phyloP scores from a whole-genome alignment of 2,888 invertebrate species.

The Onchidella celtica region DNA sequence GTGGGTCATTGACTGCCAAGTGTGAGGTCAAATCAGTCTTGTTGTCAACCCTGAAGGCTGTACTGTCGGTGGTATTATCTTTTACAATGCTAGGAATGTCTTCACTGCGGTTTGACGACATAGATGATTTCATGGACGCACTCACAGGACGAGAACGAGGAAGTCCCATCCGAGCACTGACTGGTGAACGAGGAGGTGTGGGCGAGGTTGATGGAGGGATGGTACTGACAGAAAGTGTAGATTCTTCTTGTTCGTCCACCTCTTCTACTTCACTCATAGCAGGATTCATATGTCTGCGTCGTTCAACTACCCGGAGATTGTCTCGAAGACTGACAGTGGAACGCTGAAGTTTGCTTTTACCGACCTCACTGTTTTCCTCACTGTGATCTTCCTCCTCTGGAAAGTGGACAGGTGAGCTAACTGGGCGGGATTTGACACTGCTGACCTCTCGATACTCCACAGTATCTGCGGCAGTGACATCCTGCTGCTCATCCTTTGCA shows the following conservation, averaged over 20 bases:
- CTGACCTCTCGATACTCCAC: neutral
- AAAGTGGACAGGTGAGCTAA: constrained; percentile 28
- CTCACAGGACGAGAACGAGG: constrained; percentile 15
- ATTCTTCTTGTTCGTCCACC: constrained; percentile 26
- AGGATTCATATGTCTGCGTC: neutral
- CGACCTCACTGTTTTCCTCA: neutral
- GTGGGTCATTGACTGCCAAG: neutral
- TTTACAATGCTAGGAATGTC: neutral
- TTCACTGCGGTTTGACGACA: neutral
- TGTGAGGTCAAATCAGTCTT: neutral
- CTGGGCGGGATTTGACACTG: constrained; percentile 9
- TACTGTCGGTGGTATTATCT: neutral
- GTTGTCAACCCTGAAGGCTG: too few species aligned
- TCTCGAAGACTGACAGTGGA: neutral
- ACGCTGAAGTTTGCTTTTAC: neutral
- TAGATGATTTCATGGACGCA: constrained; percentile 11
- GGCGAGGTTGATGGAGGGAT: neutral
- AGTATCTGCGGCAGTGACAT: neutral
- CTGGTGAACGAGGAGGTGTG: neutral
- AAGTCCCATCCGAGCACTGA: neutral
- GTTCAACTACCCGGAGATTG: neutral
- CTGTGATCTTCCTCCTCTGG: neutral
- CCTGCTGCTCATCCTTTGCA: neutral
- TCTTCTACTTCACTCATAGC: constrained; percentile 32
- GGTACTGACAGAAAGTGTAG: neutral